Evolutionary conservation across 2,797 vertebrate species (phyloP).

Genomic region (Steatocranus sp.): DNA sequence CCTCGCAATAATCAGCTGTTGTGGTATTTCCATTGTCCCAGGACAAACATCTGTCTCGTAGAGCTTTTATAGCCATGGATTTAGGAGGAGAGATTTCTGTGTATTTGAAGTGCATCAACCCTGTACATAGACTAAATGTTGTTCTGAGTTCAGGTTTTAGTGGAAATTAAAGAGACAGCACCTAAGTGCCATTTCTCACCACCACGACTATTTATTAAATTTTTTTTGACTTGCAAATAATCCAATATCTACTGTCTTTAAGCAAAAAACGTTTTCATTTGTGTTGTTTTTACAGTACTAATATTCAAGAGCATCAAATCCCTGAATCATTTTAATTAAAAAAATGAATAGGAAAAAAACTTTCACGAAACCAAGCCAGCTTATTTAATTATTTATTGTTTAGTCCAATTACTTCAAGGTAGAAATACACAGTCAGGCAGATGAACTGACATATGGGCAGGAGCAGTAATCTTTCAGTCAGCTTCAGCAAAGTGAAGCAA

Average conservation of each 20-base stretch:
- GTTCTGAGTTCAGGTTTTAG: slow-evolving; percentile 4
- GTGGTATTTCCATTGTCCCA: neutral
- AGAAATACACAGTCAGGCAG: neutral
- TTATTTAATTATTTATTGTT: neutral
- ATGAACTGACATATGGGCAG: slow-evolving; percentile 6
- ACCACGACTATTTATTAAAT: neutral
- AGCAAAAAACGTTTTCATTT: neutral
- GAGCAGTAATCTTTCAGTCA: slow-evolving; percentile 5
- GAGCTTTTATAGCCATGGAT: slow-evolving; percentile 33
- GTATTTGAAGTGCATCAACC: slow-evolving; percentile 9
- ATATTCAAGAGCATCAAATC: neutral
- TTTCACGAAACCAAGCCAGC: neutral
- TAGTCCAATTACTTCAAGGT: neutral
- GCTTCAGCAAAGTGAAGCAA: slow-evolving; percentile 10
- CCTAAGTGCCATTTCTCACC: neutral
- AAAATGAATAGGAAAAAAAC: neutral
- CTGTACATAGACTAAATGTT: neutral
- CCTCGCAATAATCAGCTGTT: neutral
- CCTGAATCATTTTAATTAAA: neutral
- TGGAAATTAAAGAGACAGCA: neutral
- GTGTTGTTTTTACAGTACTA: neutral
- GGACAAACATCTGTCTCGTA: slow-evolving; percentile 19
- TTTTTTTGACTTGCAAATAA: neutral
- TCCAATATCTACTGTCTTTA: neutral
- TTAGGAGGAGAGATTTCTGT: slow-evolving; percentile 37